Evolutionary conservation across 2,797 vertebrate species (phyloP), one percentile per base, ranked within the genome.

Genomic region (Silurus aristotelis): DNA sequence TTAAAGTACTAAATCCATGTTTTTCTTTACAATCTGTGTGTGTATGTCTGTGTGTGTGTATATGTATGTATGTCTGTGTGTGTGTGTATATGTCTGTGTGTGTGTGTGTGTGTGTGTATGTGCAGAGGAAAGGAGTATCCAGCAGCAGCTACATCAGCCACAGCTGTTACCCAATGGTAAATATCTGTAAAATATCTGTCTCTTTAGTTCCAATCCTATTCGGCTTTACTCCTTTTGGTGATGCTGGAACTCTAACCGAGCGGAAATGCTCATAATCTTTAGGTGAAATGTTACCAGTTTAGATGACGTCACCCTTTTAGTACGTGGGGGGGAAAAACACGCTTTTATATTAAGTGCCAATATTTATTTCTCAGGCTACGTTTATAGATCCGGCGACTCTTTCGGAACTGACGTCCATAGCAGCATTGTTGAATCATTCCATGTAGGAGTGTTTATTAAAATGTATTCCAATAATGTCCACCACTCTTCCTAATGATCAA

Each of bases 131-230:
- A 98, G 97, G 96, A 98, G 97, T 96, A 93, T 96, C 96, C 97
- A 96, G 95, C 95, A 97, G 95, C 96, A 94, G 95, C 93, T 95
- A 96, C 94, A 96, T 94, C 94, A 96, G 94, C 96, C 96, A 94
- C 97, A 98, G 96, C 97, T 97, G 95, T 97, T 99, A 96, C 97
- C 98, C 95, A 99, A 99, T 97, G 98, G 98, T 99, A 99, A 99
- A 97, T 99, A 99, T 99, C 91, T 92, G 67, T 67, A 84, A 66
- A 84, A 52, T 52, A 52, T 67, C 7, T 77, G 96, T 94, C 95
- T 95, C 94, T 96, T 94, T 95, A 88, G 89, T 84, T 89, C 85
- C 93, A 91, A 94, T 94, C 94, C 88, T 90, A 86, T 87, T 88
- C 81, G 88, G 84, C 82, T 66, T 75, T 93, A 84, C 81, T 72